phyloP scores from a whole-genome alignment of 2,113 vertebrate species.

The Collichthys lucidus region DNA sequence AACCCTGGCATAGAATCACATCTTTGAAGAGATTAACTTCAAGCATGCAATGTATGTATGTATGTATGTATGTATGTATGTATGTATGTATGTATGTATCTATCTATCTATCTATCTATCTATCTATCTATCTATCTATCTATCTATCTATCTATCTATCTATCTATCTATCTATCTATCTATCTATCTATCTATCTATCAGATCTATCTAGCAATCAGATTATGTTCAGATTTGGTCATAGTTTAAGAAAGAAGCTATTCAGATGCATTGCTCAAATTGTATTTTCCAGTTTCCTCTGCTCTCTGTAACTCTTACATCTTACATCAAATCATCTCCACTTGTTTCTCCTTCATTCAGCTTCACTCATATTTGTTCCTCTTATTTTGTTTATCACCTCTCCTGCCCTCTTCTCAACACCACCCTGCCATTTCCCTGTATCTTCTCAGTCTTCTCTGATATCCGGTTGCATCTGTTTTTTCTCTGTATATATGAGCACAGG shows the following conservation, averaged over 20 bases:
- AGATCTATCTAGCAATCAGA: too few species aligned
- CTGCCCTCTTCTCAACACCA: slow-evolving; percentile 3
- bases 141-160: slow-evolving; percentile 9
- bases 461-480: slow-evolving; percentile 6
- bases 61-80: slow-evolving; percentile 23
- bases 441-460: slow-evolving; percentile 35
- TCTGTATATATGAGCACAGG: slow-evolving; percentile 32
- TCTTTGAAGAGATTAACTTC: slow-evolving; percentile 4
- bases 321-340: slow-evolving; percentile 23
- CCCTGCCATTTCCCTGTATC: slow-evolving; percentile 27
- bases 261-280: slow-evolving; percentile 31
- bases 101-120: neutral
- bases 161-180: too few species aligned
- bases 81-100: slow-evolving; percentile 24
- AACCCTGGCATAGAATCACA: slow-evolving; percentile 3
- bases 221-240: slow-evolving; percentile 37
- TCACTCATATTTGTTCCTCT: slow-evolving; percentile 18
- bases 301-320: slow-evolving; percentile 28
- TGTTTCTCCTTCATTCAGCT: slow-evolving; percentile 32
- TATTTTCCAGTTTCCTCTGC: slow-evolving; percentile 29
- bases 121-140: too few species aligned
- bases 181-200: too few species aligned
- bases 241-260: slow-evolving; percentile 35
- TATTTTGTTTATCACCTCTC: slow-evolving; percentile 31
- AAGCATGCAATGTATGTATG: neutral